Conservation (phyloP, 2,113 vertebrate genomes). For the Nothoprocta pentlandii region DNA sequence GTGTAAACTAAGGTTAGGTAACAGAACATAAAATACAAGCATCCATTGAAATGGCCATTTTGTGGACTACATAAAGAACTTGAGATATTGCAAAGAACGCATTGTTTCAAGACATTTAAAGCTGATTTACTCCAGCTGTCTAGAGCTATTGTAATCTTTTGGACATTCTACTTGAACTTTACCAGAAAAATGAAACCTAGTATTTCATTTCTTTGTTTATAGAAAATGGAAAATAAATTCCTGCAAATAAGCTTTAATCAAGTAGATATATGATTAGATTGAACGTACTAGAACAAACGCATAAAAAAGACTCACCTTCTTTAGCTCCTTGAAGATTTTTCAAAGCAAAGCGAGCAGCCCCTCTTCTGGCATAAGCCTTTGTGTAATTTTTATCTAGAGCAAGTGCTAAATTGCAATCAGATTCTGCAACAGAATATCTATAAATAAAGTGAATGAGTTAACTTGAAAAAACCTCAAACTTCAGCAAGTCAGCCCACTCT, state of each 20-base stretch:
- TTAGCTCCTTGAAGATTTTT: slow-evolving; percentile 87
- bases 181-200: neutral
- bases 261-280: neutral
- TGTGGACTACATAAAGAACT: neutral
- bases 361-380: slow-evolving; percentile 90
- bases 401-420: slow-evolving; percentile 94
- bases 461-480: neutral
- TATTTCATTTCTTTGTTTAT: neutral
- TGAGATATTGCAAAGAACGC: neutral
- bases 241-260: neutral
- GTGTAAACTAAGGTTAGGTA: neutral
- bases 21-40: neutral
- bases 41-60: neutral
- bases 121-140: neutral
- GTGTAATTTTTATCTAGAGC: slow-evolving; percentile 87
- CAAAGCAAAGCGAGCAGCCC: slow-evolving; percentile 86
- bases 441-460: neutral
- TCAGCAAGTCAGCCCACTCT: neutral
- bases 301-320: slow-evolving; percentile 79
- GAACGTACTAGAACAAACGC: neutral
- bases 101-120: neutral
- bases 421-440: slow-evolving; percentile 93
- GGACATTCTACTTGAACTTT: neutral
- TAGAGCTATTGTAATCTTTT: neutral
- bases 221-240: neutral